These are phyloP conservation scores for Lucilia sericata DNA, from an alignment of 1,140 invertebrate genomes.

Conservation along the genomic window DNA sequence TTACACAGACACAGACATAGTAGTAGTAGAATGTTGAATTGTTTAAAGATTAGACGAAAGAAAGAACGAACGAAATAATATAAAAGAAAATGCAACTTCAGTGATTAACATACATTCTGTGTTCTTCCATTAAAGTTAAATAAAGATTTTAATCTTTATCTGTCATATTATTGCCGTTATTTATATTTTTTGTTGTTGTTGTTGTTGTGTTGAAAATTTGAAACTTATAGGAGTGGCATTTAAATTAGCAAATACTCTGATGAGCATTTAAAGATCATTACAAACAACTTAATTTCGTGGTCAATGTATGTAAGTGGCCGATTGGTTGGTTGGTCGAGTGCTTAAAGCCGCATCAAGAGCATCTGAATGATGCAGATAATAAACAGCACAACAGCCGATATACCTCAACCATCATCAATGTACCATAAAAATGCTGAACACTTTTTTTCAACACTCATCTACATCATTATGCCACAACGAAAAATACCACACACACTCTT, in stretches of 20 bases:
- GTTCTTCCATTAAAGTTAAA: constrained; percentile 9
- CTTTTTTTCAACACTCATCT: not conserved
- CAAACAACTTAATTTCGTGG: constrained; percentile 35
- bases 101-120: constrained; percentile 32
- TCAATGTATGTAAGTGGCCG: not conserved
- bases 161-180: constrained; percentile 32
- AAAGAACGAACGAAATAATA: not conserved
- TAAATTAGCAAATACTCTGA: constrained; percentile 37
- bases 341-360: not conserved
- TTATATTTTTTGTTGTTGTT: not conserved
- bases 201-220: not conserved
- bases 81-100: not conserved
- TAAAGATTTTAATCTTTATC: constrained; percentile 38
- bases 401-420: constrained; percentile 20
- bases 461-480: not conserved
- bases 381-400: not conserved
- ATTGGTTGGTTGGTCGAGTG: not conserved
- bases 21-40: not conserved
- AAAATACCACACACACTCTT: constrained; percentile 14
- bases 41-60: not conserved
- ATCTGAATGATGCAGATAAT: not conserved
- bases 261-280: constrained; percentile 30
- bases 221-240: not conserved
- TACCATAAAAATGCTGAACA: constrained; percentile 2
- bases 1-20: not conserved